Evolutionary conservation across 1,140 invertebrate genomes (phyloP).

Genomic region (Aphis gossypii): DNA sequence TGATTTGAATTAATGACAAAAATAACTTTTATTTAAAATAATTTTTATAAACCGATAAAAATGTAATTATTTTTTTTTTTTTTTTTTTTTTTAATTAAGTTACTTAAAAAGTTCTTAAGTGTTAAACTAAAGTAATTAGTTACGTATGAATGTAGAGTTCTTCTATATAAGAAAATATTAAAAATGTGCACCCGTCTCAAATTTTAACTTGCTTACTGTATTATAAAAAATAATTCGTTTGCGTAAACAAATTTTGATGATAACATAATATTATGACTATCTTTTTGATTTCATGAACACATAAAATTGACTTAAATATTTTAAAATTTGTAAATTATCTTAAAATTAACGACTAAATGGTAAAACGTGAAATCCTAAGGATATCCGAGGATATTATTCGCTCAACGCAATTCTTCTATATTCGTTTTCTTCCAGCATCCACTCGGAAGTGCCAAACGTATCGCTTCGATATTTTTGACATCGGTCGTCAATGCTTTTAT

Average conservation of each 20-base stretch:
- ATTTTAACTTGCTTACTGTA: not conserved
- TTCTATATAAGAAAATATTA: not conserved
- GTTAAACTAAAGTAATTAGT: not conserved
- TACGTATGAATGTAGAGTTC: not conserved
- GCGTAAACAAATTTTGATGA: not conserved
- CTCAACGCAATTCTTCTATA: slow-evolving; percentile 59
- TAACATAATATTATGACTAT: slow-evolving; percentile 20
- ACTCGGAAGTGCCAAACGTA: slow-evolving; percentile 80
- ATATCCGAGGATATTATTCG: not conserved
- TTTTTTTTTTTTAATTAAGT: not conserved
- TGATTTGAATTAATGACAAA: not conserved
- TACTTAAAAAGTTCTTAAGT: not conserved
- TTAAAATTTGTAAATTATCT: not conserved
- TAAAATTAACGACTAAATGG: slow-evolving; percentile 40
- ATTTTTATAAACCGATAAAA: not conserved
- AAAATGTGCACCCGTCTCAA: not conserved
- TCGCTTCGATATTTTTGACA: slow-evolving; percentile 86
- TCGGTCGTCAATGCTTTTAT: slow-evolving; percentile 76
- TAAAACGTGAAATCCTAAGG: not conserved
- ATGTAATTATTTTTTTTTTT: not conserved
- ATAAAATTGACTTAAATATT: slow-evolving; percentile 29
- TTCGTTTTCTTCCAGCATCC: slow-evolving; percentile 76
- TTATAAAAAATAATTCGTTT: not conserved
- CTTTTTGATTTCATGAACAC: slow-evolving; percentile 43
- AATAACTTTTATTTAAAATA: not conserved